Base-by-base conservation (phyloP, 2,797 vertebrate species). In the Enteromius afrohamiltoni region DNA sequence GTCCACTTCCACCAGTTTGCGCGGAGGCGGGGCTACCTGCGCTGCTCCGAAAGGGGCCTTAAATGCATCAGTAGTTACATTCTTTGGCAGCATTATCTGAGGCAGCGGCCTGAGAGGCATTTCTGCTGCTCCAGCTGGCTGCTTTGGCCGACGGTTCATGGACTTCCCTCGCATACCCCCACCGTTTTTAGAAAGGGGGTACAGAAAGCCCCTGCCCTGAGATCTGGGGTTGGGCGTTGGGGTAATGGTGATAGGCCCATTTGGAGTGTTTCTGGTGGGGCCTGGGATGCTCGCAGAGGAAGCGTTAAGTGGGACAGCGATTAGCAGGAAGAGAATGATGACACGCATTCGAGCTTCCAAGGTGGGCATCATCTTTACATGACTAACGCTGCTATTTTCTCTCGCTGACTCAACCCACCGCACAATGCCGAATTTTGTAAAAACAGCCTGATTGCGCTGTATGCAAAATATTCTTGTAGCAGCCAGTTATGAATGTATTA, bases 291-390 rank as follows among this genome's bases (percentile, higher is more conserved):
- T 92, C 77, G 93, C 93, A 85, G 87, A 90, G 17, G 90, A 87
- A 37, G 88, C 82, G 89, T 88, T 89, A 85, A 93, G 86, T 19
- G 92, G 93, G 90, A 91, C 91, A 86, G 88, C 86, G 21, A 95
- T 92, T 85, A 95, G 88, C 86, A 93, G 92, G 89, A 95, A 91
- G 85, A 93, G 90, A 90, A 92, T 92, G 92, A 93, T 91, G 80
- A 92, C 91, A 80, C 92, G 90, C 89, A 93, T 89, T 93, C 91
- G 82, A 90, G 94, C 91, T 93, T 91, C 93, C 91, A 91, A 92
- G 89, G 93, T 93, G 93, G 94, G 93, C 90, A 92, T 94, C 94
- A 95, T 96, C 92, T 95, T 95, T 93, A 94, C 92, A 94, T 94
- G 93, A 94, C 93, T 94, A 93, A 93, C 89, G 90, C 90, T 90